Base-by-base conservation (phyloP, 2,888 invertebrate genomes). In the Drosophila meridionalis region DNA sequence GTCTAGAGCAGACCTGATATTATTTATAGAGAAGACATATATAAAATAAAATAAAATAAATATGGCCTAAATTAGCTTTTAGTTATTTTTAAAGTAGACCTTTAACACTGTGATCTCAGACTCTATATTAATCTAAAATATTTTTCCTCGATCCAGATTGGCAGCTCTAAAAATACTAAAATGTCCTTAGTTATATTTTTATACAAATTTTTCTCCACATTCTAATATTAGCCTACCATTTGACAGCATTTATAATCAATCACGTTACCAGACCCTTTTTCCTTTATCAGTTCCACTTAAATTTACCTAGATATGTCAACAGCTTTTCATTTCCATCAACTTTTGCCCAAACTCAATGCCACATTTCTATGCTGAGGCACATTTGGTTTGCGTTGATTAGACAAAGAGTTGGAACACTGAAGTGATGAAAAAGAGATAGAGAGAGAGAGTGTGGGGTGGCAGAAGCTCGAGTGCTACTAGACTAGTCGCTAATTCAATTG, bases 401-500 rank as follows among this genome's bases (percentile, higher is more conserved):
- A 65, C 30, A 48, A 26, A 32, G 36, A 57, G 40, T 11, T 38
- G 36, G 4, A 36, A 4, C 28, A 47, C 0, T 28, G 12, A 6
- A 14, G 53, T 7, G 53, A 38, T 7, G 53, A 38, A 12, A 38
- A 38, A 26, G 20, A 20, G 20, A 20, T 12, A 55, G 40, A 34
- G 28, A 20, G 20, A 20, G 14, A 55, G 40, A 34, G 28, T 9
- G 8, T 11, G 11, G 43, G 26, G 28, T 9, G 8, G 9, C 9
- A 40, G 26, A 20, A 14, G 34, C 14, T 28, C 38, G 48, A 58
- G 42, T 28, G 28, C 67, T 48, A 9, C 50, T 34, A 66, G 32
- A 40, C 60, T 43, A 53, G 38, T 59, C 56, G 57, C 73, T 89
- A 89, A 85, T 87, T 89, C 82, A 89, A 87, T 85, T 85, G 89